These are phyloP conservation scores for Zootermopsis nevadensis DNA, from an alignment of 2,888 invertebrate genomes.

Conservation along the genomic window DNA sequence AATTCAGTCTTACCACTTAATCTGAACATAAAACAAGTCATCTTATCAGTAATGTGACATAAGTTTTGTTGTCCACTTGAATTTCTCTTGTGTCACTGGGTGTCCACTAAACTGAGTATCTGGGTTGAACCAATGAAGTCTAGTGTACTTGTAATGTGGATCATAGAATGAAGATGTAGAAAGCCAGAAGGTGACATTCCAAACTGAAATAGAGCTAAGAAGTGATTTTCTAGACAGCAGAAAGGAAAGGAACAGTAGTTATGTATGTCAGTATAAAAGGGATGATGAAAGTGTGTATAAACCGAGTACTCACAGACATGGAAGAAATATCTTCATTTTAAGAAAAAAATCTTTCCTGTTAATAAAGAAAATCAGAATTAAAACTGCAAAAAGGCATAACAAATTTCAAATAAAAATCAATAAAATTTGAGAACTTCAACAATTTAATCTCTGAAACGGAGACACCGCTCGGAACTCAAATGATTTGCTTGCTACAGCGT, in stretches of 20 bases:
- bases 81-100: too few species aligned
- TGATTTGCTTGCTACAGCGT: neutral
- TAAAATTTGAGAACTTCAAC: too few species aligned
- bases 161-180: neutral
- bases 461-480: neutral
- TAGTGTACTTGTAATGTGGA: too few species aligned
- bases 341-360: too few species aligned
- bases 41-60: neutral
- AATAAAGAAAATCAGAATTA: neutral
- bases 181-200: conserved; percentile 3
- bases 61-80: neutral
- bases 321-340: neutral
- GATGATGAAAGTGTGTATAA: neutral
- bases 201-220: conserved; percentile 6
- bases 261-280: too few species aligned
- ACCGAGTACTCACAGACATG: neutral
- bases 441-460: neutral
- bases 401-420: neutral
- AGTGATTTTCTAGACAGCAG: neutral
- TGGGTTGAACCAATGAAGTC: too few species aligned
- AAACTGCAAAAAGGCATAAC: neutral
- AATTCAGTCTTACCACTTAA: conserved; percentile 6
- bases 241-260: neutral
- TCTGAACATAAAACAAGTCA: neutral
- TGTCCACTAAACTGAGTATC: too few species aligned